Base-by-base conservation (phyloP, 2,888 invertebrate genomes). In the Protonemura montana region DNA sequence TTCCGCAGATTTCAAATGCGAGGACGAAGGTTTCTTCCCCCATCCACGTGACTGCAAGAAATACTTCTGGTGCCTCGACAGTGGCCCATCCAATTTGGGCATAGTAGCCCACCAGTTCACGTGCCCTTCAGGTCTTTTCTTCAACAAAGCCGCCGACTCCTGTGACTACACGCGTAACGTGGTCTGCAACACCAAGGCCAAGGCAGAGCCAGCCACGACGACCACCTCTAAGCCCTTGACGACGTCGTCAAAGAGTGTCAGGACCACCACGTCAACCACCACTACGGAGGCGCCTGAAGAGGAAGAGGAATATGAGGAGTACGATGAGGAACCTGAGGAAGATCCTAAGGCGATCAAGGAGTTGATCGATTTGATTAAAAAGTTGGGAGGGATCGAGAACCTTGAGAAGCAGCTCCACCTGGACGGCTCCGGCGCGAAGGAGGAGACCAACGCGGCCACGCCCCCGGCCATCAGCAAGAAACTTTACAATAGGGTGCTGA, bases 21-120 rank as follows among this genome's bases (percentile, higher is more conserved):
- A 95, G 89, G 98, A 98, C 88, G 98, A 98, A 92, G 98, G 98
- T 0, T 98, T 98, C 93, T 98, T 95, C 92, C 95, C 95, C 25
- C 97, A 98, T 92, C 98, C 98, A 0, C 94, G 96, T 77, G 98
- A 98, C 91, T 98, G 98, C 91, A 97, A 97, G 91, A 98, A 98
- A 90, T 98, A 98, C 90, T 98, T 97, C 92, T 98, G 98, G 98
- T 98, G 98, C 90, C 92, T 98, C 88, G 97, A 97, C 90, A 96
- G 95, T 89, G 97, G 97, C 1, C 96, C 97, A 0, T 96, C 97
- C 0, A 96, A 97, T 89, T 93, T 97, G 26, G 98, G 98, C 88
- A 95, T 98, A 84, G 96, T 98, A 3, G 97, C 97, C 0, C 97
- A 98, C 92, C 96, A 96, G 90, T 98, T 98, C 90, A 98, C 97